phyloP scores from a whole-genome alignment of 2,888 invertebrate genomes.

The Sympetrum striolatum region DNA sequence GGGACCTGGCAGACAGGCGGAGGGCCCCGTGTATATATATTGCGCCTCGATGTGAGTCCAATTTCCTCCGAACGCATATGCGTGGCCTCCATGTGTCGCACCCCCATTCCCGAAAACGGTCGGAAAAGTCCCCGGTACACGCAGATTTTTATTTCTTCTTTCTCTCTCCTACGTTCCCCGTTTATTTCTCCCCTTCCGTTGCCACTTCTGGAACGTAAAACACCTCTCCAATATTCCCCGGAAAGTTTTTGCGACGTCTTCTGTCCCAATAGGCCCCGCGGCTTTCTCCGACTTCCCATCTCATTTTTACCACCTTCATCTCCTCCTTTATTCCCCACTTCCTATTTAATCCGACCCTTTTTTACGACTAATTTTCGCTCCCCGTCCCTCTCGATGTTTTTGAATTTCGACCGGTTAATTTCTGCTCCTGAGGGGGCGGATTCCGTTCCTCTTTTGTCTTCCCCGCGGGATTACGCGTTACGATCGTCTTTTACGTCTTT shows the following conservation, averaged over 20 bases:
- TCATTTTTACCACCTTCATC: neutral
- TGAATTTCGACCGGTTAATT: neutral
- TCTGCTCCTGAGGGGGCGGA: no score
- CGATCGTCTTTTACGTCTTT: neutral
- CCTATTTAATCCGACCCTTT: neutral
- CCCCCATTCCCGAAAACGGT: neutral
- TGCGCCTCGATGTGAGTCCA: conserved; percentile 15
- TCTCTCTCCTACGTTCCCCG: neutral
- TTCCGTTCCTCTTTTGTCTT: no score
- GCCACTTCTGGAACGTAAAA: neutral
- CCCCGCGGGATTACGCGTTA: no score
- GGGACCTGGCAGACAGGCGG: conserved; percentile 35
- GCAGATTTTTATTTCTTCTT: conserved; percentile 12
- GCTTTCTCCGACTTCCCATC: neutral
- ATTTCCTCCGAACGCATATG: conserved; percentile 27
- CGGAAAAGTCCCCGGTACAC: neutral
- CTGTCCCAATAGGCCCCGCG: neutral
- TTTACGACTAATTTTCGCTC: neutral
- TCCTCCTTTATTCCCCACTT: neutral
- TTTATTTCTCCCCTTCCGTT: neutral
- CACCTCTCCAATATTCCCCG: neutral
- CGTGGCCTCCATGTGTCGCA: conserved; percentile 40
- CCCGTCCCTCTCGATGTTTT: neutral
- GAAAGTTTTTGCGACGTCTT: neutral
- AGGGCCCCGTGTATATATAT: neutral